Evolutionary conservation across 2,113 vertebrate species (phyloP), one percentile per base, ranked within the genome.

Genomic region (Larimichthys polyactis): DNA sequence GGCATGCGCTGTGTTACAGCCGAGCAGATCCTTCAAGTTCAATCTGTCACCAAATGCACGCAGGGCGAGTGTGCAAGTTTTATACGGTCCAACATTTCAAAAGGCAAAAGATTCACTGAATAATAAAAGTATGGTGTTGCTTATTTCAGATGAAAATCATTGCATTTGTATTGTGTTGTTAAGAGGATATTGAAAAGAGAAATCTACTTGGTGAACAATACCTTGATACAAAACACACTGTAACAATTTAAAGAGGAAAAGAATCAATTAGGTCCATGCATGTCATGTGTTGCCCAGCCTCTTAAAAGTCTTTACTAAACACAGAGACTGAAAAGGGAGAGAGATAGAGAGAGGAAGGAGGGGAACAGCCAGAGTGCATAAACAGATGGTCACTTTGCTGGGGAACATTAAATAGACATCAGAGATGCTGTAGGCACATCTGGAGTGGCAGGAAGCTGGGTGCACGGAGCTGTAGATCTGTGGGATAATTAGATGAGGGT

Each of bases 371-470:
- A 64, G 87, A 90, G 89, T 22, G 79, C 71, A 89, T 90, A 89
- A 93, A 87, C 93, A 94, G 87, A 94, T 94, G 93, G 84, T 83
- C 87, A 80, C 79, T 92, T 86, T 86, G 79, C 81, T 83, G 84
- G 64, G 68, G 89, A 90, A 89, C 88, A 90, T 92, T 90, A 91
- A 91, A 90, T 89, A 90, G 90, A 94, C 90, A 90, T 91, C 90
- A 94, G 86, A 92, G 88, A 90, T 90, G 87, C 84, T 92, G 85
- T 79, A 84, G 87, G 88, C 90, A 92, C 90, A 93, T 92, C 86
- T 92, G 90, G 89, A 92, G 75, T 83, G 88, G 84, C 90, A 94
- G 90, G 91, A 93, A 94, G 84, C 88, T 69, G 78, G 44, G 43
- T 69, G 79, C 72, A 78, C 11, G 24, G 77, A 82, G 76, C 88